Evolutionary conservation across 1,140 invertebrate genomes (phyloP), one percentile per base, ranked within the genome.

Genomic region (Zaprionus ghesquierei): DNA sequence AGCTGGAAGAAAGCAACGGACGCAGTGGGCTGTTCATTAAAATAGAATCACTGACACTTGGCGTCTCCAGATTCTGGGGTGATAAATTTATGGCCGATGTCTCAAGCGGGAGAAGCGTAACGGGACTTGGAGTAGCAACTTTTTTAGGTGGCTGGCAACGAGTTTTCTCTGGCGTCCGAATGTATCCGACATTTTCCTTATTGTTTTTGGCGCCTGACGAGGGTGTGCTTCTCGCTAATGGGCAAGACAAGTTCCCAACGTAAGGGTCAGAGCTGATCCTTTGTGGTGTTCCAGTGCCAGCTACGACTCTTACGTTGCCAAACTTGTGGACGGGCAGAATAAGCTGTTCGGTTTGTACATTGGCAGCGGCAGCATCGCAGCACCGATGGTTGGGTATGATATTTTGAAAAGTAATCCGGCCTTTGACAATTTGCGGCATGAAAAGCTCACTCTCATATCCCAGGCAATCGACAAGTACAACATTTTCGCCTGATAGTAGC

Each of bases 391-490:
- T 75, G 0, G 80, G 80, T 25, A 91, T 80, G 2, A 91, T 79
- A 41, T 91, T 91, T 27, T 80, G 79, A 2, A 91, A 71, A 27
- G 66, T 77, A 12, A 91, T 90, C 0, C 82, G 59, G 10, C 80
- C 81, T 2, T 79, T 77, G 6, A 89, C 54, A 25, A 91, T 91
- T 12, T 79, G 75, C 2, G 90, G 90, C 59, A 89, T 64, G 25
- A 91, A 91, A 6, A 91, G 66, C 50, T 91, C 90, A 5, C 70
- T 69, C 23, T 91, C 86, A 29, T 65, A 80, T 15, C 80, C 80
- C 5, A 60, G 31, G 18, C 71, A 77, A 0, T 90, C 77, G 3
- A 91, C 74, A 44, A 91, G 10, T 10, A 91, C 70, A 2, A 91
- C 82, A 61, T 75, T 89, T n/a, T 91, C 77, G 5, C 75, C 86